phyloP scores from a whole-genome alignment of 2,113 vertebrate genomes.

The Picathartes gymnocephalus region DNA sequence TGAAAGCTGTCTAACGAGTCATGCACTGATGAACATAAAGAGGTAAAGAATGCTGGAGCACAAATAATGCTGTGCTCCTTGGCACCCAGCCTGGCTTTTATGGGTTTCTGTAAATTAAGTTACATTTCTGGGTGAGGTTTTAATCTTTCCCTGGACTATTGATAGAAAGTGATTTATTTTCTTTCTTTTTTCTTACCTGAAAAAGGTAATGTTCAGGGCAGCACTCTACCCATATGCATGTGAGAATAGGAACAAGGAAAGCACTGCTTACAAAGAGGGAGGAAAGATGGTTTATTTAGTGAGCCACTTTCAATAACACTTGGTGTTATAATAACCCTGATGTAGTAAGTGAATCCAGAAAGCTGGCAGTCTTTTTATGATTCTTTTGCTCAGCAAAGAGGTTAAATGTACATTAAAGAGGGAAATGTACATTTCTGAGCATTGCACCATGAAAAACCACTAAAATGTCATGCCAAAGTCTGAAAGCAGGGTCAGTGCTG shows the following conservation, averaged over 20 bases:
- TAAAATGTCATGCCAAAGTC: not conserved
- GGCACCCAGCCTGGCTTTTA: conserved; percentile 55
- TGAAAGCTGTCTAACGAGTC: conserved; percentile 48
- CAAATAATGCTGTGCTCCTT: conserved; percentile 46
- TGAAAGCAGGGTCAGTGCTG: not conserved
- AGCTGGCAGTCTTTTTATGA: not conserved
- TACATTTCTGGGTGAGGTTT: conserved; percentile 57
- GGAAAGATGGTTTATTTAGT: conserved; percentile 12
- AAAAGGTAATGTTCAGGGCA: not conserved
- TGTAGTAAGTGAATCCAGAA: conserved; percentile 30
- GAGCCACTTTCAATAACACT: not conserved
- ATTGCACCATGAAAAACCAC: not conserved
- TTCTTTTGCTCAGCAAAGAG: not conserved
- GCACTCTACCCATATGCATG: not conserved
- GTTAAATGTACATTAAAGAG: not conserved
- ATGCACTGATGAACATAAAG: conserved; percentile 54
- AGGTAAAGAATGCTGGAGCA: conserved; percentile 40
- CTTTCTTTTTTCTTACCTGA: conserved; percentile 46
- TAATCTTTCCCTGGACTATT: conserved; percentile 33
- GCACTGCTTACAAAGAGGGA: not conserved
- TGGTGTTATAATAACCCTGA: not conserved
- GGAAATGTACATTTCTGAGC: not conserved
- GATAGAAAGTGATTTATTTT: conserved; percentile 58
- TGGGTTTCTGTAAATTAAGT: conserved; percentile 56
- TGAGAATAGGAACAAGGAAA: conserved; percentile 1